Conservation (phyloP, 2,797 vertebrate genomes). For the Sarcoramphus papa region DNA sequence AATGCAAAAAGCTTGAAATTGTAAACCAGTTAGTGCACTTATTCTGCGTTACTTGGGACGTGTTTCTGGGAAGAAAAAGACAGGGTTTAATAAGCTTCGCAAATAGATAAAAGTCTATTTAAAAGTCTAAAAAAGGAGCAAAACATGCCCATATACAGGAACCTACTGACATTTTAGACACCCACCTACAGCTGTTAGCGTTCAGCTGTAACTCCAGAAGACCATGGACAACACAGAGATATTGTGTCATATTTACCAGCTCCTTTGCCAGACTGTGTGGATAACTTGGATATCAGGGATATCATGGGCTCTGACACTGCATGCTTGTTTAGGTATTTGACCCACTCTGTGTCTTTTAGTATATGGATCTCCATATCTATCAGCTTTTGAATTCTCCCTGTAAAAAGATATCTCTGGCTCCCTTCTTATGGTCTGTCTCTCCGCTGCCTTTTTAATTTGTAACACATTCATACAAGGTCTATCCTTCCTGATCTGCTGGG, state of each 20-base stretch:
- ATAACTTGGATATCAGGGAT: neutral
- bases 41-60: neutral
- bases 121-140: neutral
- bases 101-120: neutral
- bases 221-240: neutral
- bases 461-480: neutral
- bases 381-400: neutral
- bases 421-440: neutral
- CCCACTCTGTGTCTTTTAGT: neutral
- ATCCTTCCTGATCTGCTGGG: neutral
- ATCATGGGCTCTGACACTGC: neutral
- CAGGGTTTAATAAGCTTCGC: neutral
- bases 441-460: neutral
- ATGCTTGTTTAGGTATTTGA: neutral
- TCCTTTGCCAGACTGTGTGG: neutral
- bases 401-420: neutral
- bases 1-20: neutral
- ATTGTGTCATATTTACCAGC: neutral
- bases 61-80: neutral
- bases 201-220: neutral
- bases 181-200: fast-evolving
- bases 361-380: no score
- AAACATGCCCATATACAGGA: neutral
- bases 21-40: fast-evolving
- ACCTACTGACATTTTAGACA: neutral